Evolutionary conservation across 2,888 invertebrate genomes (phyloP).

Genomic region (Acleris sparsana): DNA sequence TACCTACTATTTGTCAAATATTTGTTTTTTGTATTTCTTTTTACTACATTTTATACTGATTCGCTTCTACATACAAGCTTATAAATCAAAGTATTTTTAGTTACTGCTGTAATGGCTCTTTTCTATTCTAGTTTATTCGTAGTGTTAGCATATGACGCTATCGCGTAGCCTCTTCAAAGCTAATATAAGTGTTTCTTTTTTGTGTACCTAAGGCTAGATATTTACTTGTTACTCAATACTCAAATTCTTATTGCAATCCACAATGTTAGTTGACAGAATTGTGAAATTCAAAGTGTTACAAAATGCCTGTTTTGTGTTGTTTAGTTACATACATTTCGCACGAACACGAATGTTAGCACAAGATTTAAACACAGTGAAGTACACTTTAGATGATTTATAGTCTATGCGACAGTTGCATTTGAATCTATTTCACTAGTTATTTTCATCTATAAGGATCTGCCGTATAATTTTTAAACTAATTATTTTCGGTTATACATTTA

Average conservation of each 20-base stretch:
- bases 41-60: too few relatives aligned
- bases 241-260: background rate
- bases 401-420: constrained; percentile 15
- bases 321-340: constrained; percentile 8
- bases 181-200: background rate
- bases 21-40: too few relatives aligned
- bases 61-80: too few relatives aligned
- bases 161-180: constrained; percentile 8
- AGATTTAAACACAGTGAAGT: constrained; percentile 18
- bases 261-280: background rate
- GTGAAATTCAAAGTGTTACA: background rate
- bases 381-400: constrained; percentile 28
- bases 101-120: too few relatives aligned
- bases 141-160: constrained; percentile 3
- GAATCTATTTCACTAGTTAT: constrained; percentile 1
- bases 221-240: too few relatives aligned
- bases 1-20: background rate
- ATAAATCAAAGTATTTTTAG: too few relatives aligned
- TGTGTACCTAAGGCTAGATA: too few relatives aligned
- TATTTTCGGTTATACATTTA: too few relatives aligned
- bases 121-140: background rate
- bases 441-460: background rate
- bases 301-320: constrained; percentile 1
- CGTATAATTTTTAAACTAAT: background rate
- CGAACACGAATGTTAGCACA: constrained; percentile 24